These are phyloP conservation scores for Oxyruncus cristatus DNA, from an alignment of 2,113 vertebrate species.

Conservation along the genomic window DNA sequence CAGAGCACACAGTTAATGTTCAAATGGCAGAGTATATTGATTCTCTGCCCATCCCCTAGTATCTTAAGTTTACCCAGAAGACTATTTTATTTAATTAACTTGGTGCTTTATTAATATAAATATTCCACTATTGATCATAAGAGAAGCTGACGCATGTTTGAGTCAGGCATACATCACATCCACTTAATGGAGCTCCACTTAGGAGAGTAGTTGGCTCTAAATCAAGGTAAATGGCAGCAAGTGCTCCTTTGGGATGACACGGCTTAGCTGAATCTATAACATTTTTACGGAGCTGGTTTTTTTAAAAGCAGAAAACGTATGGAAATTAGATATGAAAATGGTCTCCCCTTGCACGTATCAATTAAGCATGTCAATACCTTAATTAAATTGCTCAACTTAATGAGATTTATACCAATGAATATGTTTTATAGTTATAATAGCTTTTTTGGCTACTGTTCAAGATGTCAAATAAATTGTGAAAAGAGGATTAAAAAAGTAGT, in stretches of 20 bases:
- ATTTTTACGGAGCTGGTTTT: conserved; percentile 76
- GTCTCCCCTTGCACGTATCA: conserved; percentile 89
- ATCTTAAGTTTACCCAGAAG: conserved; percentile 85
- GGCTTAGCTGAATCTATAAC: conserved; percentile 78
- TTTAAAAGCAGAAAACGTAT: conserved; percentile 82
- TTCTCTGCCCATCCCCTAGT: conserved; percentile 79
- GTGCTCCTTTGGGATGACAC: conserved; percentile 84
- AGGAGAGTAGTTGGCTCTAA: conserved; percentile 82
- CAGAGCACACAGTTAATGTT: conserved; percentile 80
- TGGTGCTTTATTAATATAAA: conserved; percentile 96
- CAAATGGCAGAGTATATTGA: conserved; percentile 76
- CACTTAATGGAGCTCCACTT: conserved; percentile 75
- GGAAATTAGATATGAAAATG: conserved; percentile 93
- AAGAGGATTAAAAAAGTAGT: conserved; percentile 75
- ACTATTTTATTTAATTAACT: conserved; percentile 97
- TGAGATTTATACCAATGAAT: conserved; percentile 97
- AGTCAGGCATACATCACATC: conserved; percentile 81
- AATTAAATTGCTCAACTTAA: conserved; percentile 98
- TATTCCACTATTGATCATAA: conserved; percentile 95
- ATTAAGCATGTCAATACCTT: conserved; percentile 99
- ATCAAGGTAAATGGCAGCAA: conserved; percentile 91
- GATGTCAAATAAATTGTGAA: conserved; percentile 93
- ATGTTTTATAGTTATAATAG: conserved; percentile 98
- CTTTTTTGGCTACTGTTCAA: conserved; percentile 96
- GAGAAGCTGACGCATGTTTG: conserved; percentile 85